Percentiles rank a stretch among this genome's conserved stretches.
These are phyloP conservation scores for Troilus luridus DNA, from an alignment of 2,888 invertebrate genomes.

Conservation along the genomic window DNA sequence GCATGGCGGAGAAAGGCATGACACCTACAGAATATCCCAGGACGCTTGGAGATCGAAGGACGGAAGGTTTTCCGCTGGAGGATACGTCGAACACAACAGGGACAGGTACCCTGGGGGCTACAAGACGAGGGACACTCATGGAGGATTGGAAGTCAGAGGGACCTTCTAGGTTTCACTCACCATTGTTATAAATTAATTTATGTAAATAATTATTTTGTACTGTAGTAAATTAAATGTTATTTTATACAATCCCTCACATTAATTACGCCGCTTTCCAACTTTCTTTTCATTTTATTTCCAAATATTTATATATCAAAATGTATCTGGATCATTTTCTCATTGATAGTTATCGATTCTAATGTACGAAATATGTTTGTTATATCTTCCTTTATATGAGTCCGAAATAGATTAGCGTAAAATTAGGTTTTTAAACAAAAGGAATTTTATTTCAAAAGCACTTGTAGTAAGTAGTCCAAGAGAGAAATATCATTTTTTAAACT, in stretches of 20 bases:
- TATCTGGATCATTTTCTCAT: too few relatives aligned
- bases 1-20: neutral
- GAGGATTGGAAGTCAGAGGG: conserved; percentile 53
- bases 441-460: too few relatives aligned
- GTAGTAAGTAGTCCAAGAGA: too few relatives aligned
- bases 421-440: too few relatives aligned
- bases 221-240: neutral
- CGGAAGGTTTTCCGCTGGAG: conserved; percentile 58
- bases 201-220: neutral
- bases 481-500: too few relatives aligned
- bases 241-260: neutral
- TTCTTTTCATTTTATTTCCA: too few relatives aligned
- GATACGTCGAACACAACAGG: conserved; percentile 60
- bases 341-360: too few relatives aligned
- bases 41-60: conserved; percentile 59
- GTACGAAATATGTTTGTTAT: too few relatives aligned
- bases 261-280: too few relatives aligned
- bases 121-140: conserved; percentile 55
- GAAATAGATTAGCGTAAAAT: too few relatives aligned
- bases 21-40: conserved; percentile 50
- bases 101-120: conserved; percentile 51
- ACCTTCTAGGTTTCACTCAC: neutral
- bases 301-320: too few relatives aligned
- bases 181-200: neutral
- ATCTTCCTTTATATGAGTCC: too few relatives aligned